Evolutionary conservation across 2,113 vertebrate species (phyloP).

Genomic region (Bothrops jararaca): DNA sequence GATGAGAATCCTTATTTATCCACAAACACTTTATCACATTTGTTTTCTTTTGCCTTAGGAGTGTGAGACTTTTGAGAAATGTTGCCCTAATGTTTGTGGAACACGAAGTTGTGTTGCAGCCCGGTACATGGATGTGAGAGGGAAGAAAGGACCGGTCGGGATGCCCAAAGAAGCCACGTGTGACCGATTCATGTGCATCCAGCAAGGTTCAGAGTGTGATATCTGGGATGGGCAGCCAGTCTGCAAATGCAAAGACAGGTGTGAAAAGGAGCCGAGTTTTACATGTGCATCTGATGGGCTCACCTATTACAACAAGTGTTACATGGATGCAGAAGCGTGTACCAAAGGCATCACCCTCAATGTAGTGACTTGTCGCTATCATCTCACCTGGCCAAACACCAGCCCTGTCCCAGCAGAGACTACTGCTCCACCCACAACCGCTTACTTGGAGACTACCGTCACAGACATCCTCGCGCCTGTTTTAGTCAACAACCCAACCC

Average conservation of each 20-base stretch:
- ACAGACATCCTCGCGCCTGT: constrained; percentile 71
- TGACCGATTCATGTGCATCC: constrained; percentile 87
- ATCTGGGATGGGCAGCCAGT: constrained; percentile 93
- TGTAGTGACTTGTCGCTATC: constrained; percentile 88
- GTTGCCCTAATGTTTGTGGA: constrained; percentile 95
- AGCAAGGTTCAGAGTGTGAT: constrained; percentile 94
- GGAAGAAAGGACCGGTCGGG: constrained; percentile 80
- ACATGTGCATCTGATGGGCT: constrained; percentile 95
- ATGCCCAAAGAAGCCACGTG: constrained; percentile 88
- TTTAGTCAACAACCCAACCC: constrained; percentile 73
- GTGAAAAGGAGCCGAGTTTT: constrained; percentile 93
- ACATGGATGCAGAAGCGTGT: constrained; percentile 97
- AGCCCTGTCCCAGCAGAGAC: constrained; percentile 83
- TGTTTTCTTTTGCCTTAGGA: constrained; percentile 70
- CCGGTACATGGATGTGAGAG: constrained; percentile 83
- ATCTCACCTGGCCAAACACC: constrained; percentile 88
- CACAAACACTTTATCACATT: background rate
- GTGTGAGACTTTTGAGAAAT: constrained; percentile 92
- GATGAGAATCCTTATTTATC: background rate
- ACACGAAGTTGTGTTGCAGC: constrained; percentile 91
- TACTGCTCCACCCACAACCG: constrained; percentile 82
- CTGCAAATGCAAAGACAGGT: constrained; percentile 93
- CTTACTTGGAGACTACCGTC: constrained; percentile 77
- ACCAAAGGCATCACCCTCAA: constrained; percentile 87
- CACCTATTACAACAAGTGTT: constrained; percentile 98